Evolutionary conservation across 2,888 invertebrate genomes (phyloP).

Genomic region (Chironomus riparius): DNA sequence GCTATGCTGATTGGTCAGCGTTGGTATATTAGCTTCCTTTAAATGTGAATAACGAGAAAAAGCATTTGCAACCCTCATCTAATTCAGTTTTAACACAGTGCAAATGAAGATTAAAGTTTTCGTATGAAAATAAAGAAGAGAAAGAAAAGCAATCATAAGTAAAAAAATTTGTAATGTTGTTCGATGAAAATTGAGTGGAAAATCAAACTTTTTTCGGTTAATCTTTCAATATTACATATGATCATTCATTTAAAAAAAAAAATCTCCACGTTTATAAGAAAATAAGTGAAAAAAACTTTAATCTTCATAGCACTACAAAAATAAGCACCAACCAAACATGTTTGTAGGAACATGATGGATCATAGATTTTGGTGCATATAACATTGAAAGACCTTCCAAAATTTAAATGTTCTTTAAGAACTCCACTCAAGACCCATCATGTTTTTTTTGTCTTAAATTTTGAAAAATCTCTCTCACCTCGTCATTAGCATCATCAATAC

Average conservation of each 20-base stretch:
- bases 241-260: not conserved
- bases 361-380: not conserved
- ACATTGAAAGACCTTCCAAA: constrained; percentile 19
- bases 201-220: not conserved
- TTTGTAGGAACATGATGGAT: constrained; percentile 23
- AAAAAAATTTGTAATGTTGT: too few relatives aligned
- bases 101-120: not conserved
- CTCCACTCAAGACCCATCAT: constrained; percentile 17
- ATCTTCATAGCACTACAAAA: too few relatives aligned
- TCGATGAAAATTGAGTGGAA: not conserved
- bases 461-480: constrained; percentile 46
- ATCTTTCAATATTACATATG: constrained; percentile 13
- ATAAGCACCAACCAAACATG: not conserved
- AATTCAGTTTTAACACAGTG: constrained; percentile 29
- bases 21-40: constrained; percentile 86
- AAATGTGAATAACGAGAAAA: constrained; percentile 73
- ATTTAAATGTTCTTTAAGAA: not conserved
- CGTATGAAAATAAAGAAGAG: not conserved
- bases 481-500: constrained; percentile 61
- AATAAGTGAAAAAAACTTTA: too few relatives aligned
- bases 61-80: constrained; percentile 51
- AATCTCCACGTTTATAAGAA: not conserved
- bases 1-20: constrained; percentile 75
- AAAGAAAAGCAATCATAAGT: too few relatives aligned
- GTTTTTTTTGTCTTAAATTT: not conserved